Evolutionary conservation across 1,140 invertebrate species (phyloP).

Genomic region (Ylistrum balloti): DNA sequence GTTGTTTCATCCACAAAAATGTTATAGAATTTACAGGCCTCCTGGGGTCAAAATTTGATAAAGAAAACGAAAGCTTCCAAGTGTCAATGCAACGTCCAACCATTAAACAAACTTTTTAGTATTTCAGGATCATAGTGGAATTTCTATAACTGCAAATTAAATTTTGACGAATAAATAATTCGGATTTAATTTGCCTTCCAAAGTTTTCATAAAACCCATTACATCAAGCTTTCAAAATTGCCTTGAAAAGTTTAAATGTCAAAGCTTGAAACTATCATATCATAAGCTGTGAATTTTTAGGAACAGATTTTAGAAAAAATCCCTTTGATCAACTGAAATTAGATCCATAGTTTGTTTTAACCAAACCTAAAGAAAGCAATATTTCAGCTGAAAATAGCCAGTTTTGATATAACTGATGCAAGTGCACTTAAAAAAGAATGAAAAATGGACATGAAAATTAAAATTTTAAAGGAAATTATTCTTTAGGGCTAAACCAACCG

Average conservation of each 20-base stretch:
- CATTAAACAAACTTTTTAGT: constrained; percentile 30
- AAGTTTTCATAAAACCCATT: constrained; percentile 29
- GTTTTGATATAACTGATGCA: not conserved
- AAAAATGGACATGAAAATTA: not conserved
- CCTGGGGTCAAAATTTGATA: constrained; percentile 38
- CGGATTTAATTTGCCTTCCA: constrained; percentile 26
- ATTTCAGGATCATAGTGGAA: constrained; percentile 39
- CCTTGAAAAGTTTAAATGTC: constrained; percentile 27
- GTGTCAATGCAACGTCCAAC: constrained; percentile 21
- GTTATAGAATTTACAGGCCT: not conserved
- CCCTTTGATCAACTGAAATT: not conserved
- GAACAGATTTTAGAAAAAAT: not conserved
- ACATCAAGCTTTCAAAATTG: constrained; percentile 20
- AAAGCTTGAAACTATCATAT: constrained; percentile 35
- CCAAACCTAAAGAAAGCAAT: not conserved
- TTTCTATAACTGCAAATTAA: constrained; percentile 40
- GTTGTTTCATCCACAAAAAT: constrained; percentile 39
- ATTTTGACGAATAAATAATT: constrained; percentile 36
- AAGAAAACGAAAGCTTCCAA: constrained; percentile 7
- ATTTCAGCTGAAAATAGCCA: not conserved
- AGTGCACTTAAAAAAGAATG: not conserved
- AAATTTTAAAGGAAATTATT: not conserved
- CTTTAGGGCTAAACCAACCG: not conserved
- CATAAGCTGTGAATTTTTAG: constrained; percentile 21
- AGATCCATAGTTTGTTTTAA: constrained; percentile 20